A percentile compares a stretch with the other conserved stretches of the same genome.
These are phyloP conservation scores for Laticauda colubrina DNA, from an alignment of 2,113 vertebrate genomes.

Conservation along the genomic window DNA sequence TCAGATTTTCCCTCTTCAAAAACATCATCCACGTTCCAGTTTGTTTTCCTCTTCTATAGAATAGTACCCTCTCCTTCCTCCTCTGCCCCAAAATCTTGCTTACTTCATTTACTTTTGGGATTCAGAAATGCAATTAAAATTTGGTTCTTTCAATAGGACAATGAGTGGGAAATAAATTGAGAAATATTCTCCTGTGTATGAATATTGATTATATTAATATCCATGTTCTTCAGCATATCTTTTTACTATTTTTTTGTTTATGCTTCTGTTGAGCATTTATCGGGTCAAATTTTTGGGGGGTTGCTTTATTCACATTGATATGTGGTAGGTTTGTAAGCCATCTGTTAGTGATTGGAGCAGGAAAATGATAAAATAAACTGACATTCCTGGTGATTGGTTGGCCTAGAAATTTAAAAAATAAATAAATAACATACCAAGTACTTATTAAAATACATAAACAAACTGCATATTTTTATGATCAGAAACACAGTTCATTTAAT, in stretches of 20 bases:
- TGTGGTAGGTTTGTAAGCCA: background rate
- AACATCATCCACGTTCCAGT: background rate
- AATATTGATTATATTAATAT: background rate
- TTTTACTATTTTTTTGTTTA: background rate
- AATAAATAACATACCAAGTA: background rate
- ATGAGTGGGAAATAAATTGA: background rate
- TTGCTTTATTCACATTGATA: background rate
- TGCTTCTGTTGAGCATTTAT: background rate
- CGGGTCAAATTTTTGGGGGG: background rate
- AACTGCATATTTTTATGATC: background rate
- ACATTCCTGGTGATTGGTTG: background rate
- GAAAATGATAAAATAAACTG: background rate
- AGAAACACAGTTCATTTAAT: background rate
- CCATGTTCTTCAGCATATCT: background rate
- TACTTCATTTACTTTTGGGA: background rate
- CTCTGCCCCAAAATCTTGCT: background rate
- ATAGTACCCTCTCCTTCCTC: background rate
- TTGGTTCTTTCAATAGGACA: background rate
- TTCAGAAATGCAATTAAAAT: background rate
- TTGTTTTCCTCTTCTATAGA: background rate
- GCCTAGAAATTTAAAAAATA: background rate
- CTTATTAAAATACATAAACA: background rate
- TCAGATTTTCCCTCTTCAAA: background rate
- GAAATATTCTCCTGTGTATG: background rate
- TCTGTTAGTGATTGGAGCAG: background rate